Base-by-base conservation (phyloP, 2,797 vertebrate species). In the Myotis planiceps region DNA sequence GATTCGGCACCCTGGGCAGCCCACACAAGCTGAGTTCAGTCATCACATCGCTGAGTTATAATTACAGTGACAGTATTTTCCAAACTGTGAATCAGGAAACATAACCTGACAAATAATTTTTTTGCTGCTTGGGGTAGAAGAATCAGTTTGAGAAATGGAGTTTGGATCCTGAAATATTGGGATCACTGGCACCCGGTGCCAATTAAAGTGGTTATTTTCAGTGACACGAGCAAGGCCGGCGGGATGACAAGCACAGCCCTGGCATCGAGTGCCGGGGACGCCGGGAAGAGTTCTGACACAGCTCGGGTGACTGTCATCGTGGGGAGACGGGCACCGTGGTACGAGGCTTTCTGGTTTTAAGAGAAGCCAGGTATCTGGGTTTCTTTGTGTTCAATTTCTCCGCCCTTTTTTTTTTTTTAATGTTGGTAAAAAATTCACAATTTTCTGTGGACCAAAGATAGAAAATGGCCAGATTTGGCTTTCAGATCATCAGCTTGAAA, bases 1-100 rank as follows among this genome's bases (percentile, higher is more conserved):
- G 79, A 5, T 23, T 60, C 34, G 83, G 63, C 55, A 7, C 75
- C 39, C 72, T 51, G 42, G 79, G 58, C 86, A 80, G 72, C 86
- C 85, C 72, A 66, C 82, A 39, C 66, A 3, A 32, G 89, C 66
- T 12, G 65, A 29, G n/a, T 79, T 65, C 90, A 81, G 39, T 90
- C 72, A 66, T 71, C 74, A 25, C 34, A 29, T 82, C 25, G 3
- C 68, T 79, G 51, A 63, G 55, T 53, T 55, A 27, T 84, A 78
- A 93, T 85, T 82, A 65, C 2, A 0, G 51, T 68, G 83, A 83
- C 86, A 86, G 21, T 90, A 23, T 89, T 95, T 91, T 51, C 79
- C 60, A 80, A 84, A 83, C 82, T 72, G 0, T 95, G 92, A 83
- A 21, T 87, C 81, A 94, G 80, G 80, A 87, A 81, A 69, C 8